phyloP scores from a whole-genome alignment of 2,888 invertebrate species.

The Pristionchus exspectatus region DNA sequence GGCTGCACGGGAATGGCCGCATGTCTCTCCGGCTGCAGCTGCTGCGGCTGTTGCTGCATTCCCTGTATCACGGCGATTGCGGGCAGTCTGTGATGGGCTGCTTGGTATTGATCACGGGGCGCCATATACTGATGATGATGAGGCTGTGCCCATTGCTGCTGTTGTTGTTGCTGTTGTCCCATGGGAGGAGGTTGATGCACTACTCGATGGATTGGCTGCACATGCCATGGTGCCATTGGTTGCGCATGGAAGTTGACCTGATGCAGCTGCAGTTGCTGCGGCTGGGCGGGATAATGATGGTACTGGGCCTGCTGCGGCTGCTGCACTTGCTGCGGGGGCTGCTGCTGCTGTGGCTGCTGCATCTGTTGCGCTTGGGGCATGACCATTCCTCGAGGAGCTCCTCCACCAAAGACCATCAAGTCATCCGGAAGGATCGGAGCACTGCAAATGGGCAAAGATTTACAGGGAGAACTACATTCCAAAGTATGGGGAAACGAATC shows the following conservation, averaged over 20 bases:
- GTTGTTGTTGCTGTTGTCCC: background rate
- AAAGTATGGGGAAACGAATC: background rate
- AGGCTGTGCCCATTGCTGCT: too few relatives aligned
- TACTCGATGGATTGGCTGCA: background rate
- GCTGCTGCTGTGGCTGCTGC: background rate
- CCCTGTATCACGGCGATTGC: background rate
- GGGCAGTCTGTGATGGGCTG: background rate
- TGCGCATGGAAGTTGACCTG: too few relatives aligned
- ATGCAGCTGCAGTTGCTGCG: background rate
- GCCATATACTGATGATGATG: too few relatives aligned
- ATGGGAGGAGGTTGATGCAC: background rate
- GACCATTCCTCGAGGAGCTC: background rate
- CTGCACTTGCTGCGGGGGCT: background rate
- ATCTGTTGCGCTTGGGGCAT: background rate
- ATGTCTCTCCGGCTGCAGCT: background rate
- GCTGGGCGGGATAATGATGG: background rate
- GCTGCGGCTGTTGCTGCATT: conserved; percentile 2
- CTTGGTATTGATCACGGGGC: background rate
- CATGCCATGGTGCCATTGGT: background rate
- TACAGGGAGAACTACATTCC: background rate
- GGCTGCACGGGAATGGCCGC: background rate
- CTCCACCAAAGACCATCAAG: background rate
- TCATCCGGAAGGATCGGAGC: conserved; percentile 11
- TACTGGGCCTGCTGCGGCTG: background rate
- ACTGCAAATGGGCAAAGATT: background rate